Evolutionary conservation across 1,140 invertebrate genomes (phyloP).

Genomic region (Panagrolaimus sp.): DNA sequence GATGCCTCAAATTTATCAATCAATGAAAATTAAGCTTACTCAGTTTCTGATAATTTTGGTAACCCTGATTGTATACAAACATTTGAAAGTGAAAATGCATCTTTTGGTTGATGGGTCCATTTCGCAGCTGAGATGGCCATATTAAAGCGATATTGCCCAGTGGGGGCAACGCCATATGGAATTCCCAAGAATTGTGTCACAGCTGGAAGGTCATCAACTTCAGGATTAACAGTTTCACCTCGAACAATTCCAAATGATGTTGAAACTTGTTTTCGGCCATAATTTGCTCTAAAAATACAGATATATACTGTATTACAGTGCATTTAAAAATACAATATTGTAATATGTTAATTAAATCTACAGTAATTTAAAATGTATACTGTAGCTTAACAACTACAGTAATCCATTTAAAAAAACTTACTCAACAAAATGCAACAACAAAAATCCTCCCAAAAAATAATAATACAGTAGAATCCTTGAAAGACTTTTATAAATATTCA

Average conservation of each 20-base stretch:
- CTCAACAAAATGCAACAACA: no score
- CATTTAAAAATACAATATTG: no score
- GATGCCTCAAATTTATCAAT: not conserved
- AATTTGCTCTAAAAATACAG: constrained; percentile 8
- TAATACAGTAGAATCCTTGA: no score
- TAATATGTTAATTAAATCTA: no score
- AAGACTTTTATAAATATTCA: no score
- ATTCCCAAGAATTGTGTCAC: constrained; percentile 76
- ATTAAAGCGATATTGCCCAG: constrained; percentile 66
- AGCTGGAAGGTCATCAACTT: constrained; percentile 43
- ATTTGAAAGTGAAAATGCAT: constrained; percentile 45
- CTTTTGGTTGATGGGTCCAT: constrained; percentile 59
- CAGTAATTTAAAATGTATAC: no score
- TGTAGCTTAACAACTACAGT: no score
- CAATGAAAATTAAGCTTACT: constrained; percentile 40
- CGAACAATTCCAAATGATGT: constrained; percentile 56
- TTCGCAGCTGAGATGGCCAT: constrained; percentile 60
- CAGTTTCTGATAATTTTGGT: constrained; percentile 53
- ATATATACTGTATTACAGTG: no score
- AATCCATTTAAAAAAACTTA: no score
- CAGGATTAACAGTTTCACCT: constrained; percentile 43
- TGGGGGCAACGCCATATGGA: constrained; percentile 85
- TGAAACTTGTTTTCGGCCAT: constrained; percentile 34
- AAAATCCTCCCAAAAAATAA: no score
- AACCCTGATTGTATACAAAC: constrained; percentile 56